These are phyloP conservation scores for Triplophysa rosa DNA, from an alignment of 2,113 vertebrate genomes.

Conservation along the genomic window DNA sequence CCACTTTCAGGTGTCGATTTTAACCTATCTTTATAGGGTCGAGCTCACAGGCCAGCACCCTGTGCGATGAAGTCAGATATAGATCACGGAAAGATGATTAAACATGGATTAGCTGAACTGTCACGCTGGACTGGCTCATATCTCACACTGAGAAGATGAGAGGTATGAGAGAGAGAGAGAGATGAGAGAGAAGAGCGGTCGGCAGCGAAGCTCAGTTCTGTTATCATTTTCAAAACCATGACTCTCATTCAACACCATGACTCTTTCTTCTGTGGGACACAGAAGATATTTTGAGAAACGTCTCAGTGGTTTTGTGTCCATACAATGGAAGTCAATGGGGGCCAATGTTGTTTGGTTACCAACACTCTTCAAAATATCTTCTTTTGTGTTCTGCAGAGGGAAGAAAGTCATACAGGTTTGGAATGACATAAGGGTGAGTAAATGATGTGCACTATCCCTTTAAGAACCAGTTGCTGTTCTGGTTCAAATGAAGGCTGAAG, in stretches of 20 bases:
- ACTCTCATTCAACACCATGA: not conserved
- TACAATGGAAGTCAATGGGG: too few relatives aligned
- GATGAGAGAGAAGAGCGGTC: too few relatives aligned
- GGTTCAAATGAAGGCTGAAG: slow-evolving; percentile 40
- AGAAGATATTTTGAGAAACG: not conserved
- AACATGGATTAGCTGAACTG: slow-evolving; percentile 77
- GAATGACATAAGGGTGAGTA: too few relatives aligned
- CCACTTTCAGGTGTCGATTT: slow-evolving; percentile 3
- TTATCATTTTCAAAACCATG: too few relatives aligned
- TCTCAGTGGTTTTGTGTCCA: too few relatives aligned
- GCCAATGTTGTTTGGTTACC: too few relatives aligned
- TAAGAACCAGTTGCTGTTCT: slow-evolving; percentile 2
- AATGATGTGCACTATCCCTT: not conserved
- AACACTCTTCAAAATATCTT: too few relatives aligned
- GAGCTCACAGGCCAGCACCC: not conserved
- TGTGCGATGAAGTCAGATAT: slow-evolving; percentile 3
- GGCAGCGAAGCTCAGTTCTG: too few relatives aligned
- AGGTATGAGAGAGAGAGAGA: not conserved
- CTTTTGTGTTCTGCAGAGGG: too few relatives aligned
- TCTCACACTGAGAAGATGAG: slow-evolving; percentile 54
- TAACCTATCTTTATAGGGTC: slow-evolving; percentile 18
- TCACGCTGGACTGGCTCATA: slow-evolving; percentile 30
- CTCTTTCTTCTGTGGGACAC: too few relatives aligned
- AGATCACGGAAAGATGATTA: slow-evolving; percentile 78
- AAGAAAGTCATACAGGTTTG: too few relatives aligned